Percentiles rank a stretch among this genome's conserved stretches.
phyloP scores from a whole-genome alignment of 2,113 vertebrate species.

The Cynocephalus volans region DNA sequence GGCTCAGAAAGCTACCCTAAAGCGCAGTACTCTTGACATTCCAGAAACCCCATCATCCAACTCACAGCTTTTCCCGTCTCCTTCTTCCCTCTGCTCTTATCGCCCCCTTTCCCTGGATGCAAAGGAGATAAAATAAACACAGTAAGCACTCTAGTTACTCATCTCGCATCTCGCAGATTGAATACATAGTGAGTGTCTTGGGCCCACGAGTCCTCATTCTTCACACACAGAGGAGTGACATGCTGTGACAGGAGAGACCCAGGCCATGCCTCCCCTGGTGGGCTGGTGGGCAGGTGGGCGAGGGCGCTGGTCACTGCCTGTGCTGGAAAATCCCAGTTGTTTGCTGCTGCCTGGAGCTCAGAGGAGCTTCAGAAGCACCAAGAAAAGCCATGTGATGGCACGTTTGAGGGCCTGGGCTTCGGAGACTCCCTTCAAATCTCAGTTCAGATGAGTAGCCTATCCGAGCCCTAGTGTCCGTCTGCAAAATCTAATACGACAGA shows the following conservation, averaged over 20 bases:
- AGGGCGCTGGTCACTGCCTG: rapidly evolving
- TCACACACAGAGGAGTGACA: neutral
- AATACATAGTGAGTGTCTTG: rapidly evolving
- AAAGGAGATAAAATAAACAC: neutral
- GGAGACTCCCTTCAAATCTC: neutral
- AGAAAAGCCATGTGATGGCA: rapidly evolving
- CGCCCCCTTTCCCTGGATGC: neutral
- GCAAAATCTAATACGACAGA: neutral
- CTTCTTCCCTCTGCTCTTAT: neutral
- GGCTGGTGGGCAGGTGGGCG: neutral
- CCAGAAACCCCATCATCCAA: rapidly evolving
- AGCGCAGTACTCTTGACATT: rapidly evolving
- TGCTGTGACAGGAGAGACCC: rapidly evolving
- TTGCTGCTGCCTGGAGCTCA: neutral
- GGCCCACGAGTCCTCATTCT: neutral
- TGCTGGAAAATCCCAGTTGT: too few relatives aligned
- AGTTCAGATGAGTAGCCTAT: neutral
- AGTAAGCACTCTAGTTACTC: neutral
- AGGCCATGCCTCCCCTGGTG: neutral
- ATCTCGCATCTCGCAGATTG: neutral
- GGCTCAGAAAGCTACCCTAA: neutral
- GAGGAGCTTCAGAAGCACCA: neutral
- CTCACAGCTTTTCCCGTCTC: too few relatives aligned
- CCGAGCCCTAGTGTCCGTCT: neutral
- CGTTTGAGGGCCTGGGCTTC: rapidly evolving